Conservation (phyloP, 2,113 vertebrate species). For the Saguinus imperator region DNA sequence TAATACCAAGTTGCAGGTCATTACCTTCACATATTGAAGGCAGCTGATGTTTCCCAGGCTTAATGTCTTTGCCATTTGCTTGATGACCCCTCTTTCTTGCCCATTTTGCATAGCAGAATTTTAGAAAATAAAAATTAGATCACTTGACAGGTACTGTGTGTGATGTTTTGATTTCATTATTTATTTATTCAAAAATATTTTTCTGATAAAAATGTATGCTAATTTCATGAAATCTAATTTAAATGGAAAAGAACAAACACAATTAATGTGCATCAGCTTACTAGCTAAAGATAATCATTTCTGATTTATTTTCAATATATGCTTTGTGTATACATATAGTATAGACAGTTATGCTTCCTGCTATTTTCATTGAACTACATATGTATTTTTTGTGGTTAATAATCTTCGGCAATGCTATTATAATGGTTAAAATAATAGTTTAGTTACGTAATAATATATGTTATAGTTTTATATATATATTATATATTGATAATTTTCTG, state of each 20-base stretch:
- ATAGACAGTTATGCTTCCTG: not conserved
- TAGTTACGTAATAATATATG: not conserved
- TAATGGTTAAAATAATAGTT: not conserved
- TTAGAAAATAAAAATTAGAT: constrained; percentile 37
- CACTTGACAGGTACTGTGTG: not conserved
- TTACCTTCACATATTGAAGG: constrained; percentile 82
- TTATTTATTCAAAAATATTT: constrained; percentile 27
- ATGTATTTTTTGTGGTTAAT: not conserved
- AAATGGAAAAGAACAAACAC: constrained; percentile 14
- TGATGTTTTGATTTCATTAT: constrained; percentile 42
- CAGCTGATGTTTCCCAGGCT: constrained; percentile 74
- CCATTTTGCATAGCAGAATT: constrained; percentile 27
- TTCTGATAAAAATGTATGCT: not conserved
- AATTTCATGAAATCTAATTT: not conserved
- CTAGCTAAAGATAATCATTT: not conserved
- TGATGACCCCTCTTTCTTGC: constrained; percentile 61
- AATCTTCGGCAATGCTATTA: not conserved
- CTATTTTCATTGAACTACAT: not conserved
- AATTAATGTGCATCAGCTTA: not conserved
- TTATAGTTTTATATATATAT: not conserved
- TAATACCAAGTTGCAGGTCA: constrained; percentile 76
- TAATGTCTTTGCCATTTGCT: constrained; percentile 75
- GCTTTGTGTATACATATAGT: not conserved
- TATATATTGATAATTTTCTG: not conserved
- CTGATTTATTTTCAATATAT: not conserved